phyloP scores from a whole-genome alignment of 2,113 vertebrate species.

The Sander lucioperca region DNA sequence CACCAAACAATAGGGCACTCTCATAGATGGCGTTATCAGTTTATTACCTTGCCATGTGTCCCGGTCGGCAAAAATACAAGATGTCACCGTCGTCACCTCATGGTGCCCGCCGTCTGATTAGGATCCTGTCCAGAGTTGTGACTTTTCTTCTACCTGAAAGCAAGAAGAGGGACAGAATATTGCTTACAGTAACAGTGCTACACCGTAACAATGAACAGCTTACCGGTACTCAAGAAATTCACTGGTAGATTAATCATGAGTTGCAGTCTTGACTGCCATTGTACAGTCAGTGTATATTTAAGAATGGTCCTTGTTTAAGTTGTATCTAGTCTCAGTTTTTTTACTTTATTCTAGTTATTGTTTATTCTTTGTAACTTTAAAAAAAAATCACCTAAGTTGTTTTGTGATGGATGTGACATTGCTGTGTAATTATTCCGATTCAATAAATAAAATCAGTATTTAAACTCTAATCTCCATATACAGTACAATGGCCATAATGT shows the following conservation, averaged over 20 bases:
- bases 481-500: not conserved
- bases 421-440: not conserved
- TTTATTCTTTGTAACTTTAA: not conserved
- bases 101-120: conserved; percentile 38
- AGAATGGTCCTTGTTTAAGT: no score
- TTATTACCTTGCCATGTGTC: conserved; percentile 82
- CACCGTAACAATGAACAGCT: no score
- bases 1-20: not conserved
- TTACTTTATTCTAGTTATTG: not conserved
- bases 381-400: not conserved
- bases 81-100: conserved; percentile 78
- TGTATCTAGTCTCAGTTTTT: not conserved
- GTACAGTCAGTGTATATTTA: no score
- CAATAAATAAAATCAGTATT: not conserved
- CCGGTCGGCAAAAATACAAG: conserved; percentile 20
- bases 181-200: not conserved
- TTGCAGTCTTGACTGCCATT: not conserved
- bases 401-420: not conserved
- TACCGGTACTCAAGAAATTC: no score
- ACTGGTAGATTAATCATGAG: not conserved
- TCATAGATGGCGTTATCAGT: not conserved
- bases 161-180: not conserved
- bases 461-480: not conserved
- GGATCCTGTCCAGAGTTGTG: conserved; percentile 1
- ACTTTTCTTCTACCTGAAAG: not conserved